Percentiles rank a stretch among this genome's conserved stretches.
These are phyloP conservation scores for Asarcornis scutulata DNA, from an alignment of 2,113 vertebrate species.

Conservation along the genomic window DNA sequence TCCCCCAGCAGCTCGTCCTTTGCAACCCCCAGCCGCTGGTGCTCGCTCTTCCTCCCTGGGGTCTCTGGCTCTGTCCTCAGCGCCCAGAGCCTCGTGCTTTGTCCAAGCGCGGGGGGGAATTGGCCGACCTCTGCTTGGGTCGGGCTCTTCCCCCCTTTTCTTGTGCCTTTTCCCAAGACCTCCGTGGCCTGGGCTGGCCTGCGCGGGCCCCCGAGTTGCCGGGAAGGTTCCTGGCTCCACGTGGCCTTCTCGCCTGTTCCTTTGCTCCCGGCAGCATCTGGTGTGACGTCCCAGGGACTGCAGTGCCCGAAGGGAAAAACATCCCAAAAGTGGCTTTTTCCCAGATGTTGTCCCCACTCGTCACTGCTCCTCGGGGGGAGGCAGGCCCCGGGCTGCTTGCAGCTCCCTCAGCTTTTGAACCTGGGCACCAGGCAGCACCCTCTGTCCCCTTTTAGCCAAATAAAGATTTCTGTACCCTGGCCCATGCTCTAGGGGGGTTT, in stretches of 20 bases:
- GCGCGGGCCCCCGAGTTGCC: neutral
- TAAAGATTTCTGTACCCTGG: neutral
- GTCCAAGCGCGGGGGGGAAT: neutral
- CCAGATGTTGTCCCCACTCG: too few species aligned
- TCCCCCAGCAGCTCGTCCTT: neutral
- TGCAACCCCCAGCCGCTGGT: neutral
- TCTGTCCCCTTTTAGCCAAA: neutral
- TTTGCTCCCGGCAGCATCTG: too few species aligned
- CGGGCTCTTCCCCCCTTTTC: neutral
- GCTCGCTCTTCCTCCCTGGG: neutral
- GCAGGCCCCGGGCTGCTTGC: neutral
- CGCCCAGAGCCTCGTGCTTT: neutral
- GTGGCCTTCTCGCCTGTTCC: neutral
- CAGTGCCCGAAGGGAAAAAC: too few species aligned
- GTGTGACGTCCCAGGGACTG: too few species aligned
- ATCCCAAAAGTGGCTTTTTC: too few species aligned
- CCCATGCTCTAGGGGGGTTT: neutral
- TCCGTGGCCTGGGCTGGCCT: neutral
- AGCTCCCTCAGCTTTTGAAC: neutral
- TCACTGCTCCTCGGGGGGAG: neutral
- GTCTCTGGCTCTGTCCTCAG: neutral
- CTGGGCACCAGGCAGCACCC: neutral
- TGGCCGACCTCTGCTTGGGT: neutral
- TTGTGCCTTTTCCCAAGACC: neutral
- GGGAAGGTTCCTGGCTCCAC: neutral